Percentiles rank a stretch among this genome's conserved stretches.
phyloP scores from a whole-genome alignment of 2,113 vertebrate genomes.

The Ginglymostoma cirratum region DNA sequence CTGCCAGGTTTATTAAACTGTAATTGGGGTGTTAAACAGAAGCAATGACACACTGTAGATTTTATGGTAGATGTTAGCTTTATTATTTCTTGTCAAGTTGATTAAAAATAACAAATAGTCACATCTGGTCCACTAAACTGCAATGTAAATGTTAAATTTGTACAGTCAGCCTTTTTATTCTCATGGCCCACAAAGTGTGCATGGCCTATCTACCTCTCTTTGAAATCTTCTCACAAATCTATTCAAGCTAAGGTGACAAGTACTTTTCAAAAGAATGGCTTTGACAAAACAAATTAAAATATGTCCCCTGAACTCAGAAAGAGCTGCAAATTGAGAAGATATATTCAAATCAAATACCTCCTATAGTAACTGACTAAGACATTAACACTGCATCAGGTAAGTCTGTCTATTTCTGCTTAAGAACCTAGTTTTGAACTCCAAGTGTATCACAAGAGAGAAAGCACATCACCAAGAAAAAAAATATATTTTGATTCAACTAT shows the following conservation, averaged over 20 bases:
- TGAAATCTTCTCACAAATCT: not conserved
- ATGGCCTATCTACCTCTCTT: not conserved
- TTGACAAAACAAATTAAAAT: not conserved
- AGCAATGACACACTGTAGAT: not conserved
- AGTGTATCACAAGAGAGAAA: not conserved
- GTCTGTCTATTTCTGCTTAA: not conserved
- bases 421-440: not conserved
- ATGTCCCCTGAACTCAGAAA: not conserved
- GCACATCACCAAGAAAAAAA: not conserved
- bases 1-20: not conserved
- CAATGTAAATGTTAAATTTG: not conserved
- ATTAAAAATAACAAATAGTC: slow-evolving; percentile 2
- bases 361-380: not conserved
- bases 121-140: not conserved
- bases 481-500: not conserved
- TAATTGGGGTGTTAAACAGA: not conserved
- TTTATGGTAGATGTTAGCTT: not conserved
- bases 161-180: not conserved
- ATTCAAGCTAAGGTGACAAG: not conserved
- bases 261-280: not conserved
- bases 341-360: not conserved
- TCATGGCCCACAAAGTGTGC: not conserved
- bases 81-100: not conserved
- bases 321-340: not conserved
- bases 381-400: not conserved